Evolutionary conservation across 1,140 invertebrate genomes (phyloP).

Genomic region (Psilanteris sp.): DNA sequence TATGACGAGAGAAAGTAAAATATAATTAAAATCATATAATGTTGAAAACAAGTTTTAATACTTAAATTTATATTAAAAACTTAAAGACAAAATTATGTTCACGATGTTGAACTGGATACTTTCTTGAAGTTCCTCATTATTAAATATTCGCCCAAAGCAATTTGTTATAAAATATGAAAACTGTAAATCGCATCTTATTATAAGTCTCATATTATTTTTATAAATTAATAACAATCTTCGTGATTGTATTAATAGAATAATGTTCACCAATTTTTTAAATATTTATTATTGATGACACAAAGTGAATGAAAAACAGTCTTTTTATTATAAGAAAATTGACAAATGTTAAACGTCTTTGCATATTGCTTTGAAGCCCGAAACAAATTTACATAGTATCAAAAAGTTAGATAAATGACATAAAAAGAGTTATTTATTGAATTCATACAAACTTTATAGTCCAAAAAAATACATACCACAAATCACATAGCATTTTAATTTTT

Average conservation of each 20-base stretch:
- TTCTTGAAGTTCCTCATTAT: too few species aligned
- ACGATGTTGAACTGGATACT: too few species aligned
- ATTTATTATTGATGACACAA: slow-evolving; percentile 2
- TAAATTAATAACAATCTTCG: neutral
- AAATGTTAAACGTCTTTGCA: too few species aligned
- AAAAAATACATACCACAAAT: slow-evolving; percentile 25
- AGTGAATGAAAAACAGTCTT: slow-evolving; percentile 32
- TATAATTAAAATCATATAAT: too few species aligned
- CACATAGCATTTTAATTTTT: slow-evolving; percentile 18
- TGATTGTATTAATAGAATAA: neutral
- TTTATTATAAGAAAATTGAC: slow-evolving; percentile 18
- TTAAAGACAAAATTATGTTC: too few species aligned
- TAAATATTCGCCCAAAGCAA: too few species aligned
- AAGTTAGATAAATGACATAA: slow-evolving; percentile 11
- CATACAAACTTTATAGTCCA: slow-evolving; percentile 11
- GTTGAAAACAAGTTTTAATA: too few species aligned
- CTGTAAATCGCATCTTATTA: neutral
- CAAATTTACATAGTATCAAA: slow-evolving; percentile 15
- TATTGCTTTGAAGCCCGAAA: slow-evolving; percentile 1
- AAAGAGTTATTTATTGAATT: slow-evolving; percentile 6
- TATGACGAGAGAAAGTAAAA: too few species aligned
- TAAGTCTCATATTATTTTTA: too few species aligned
- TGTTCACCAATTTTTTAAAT: slow-evolving; percentile 1
- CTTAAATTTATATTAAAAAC: too few species aligned
- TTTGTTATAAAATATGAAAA: slow-evolving; percentile 1